Evolutionary conservation across 2,888 invertebrate genomes (phyloP).

Genomic region (Plemyria rubiginata): DNA sequence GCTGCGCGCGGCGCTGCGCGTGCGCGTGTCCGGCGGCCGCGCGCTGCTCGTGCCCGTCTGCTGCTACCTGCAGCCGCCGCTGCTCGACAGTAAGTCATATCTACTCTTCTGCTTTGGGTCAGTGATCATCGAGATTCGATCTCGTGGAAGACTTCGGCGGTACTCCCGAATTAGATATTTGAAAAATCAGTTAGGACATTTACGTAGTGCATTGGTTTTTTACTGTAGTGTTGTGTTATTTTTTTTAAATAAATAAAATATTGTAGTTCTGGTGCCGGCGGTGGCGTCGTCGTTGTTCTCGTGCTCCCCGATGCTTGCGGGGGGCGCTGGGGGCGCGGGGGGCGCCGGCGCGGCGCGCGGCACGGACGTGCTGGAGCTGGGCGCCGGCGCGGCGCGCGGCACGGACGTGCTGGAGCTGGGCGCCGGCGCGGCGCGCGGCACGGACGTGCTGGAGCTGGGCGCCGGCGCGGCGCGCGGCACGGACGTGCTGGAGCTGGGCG

Average conservation of each 20-base stretch:
- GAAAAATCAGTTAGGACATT: too few species aligned
- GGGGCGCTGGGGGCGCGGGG: too few species aligned
- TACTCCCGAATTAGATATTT: too few species aligned
- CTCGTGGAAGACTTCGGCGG: too few species aligned
- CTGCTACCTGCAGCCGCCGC: constrained; percentile 69
- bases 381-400: neutral
- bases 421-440: neutral
- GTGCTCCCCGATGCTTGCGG: neutral
- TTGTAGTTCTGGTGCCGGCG: constrained; percentile 55
- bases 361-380: too few species aligned
- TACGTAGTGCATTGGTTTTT: too few species aligned
- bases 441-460: neutral
- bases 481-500: constrained; percentile 64
- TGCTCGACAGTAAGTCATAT: constrained; percentile 55
- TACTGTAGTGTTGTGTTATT: too few species aligned
- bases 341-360: too few species aligned
- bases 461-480: neutral
- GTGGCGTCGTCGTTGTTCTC: constrained; percentile 30
- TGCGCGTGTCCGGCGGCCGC: constrained; percentile 53
- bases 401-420: too few species aligned
- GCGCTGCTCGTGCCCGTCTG: constrained; percentile 53
- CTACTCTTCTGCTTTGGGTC: neutral
- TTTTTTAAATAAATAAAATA: too few species aligned
- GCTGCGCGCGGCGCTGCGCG: constrained; percentile 51
- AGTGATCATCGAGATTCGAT: too few species aligned